Percentiles rank a stretch among this genome's conserved stretches.
Evolutionary conservation across 1,140 invertebrate species (phyloP).

Genomic region (Ceratosolen solmsi): DNA sequence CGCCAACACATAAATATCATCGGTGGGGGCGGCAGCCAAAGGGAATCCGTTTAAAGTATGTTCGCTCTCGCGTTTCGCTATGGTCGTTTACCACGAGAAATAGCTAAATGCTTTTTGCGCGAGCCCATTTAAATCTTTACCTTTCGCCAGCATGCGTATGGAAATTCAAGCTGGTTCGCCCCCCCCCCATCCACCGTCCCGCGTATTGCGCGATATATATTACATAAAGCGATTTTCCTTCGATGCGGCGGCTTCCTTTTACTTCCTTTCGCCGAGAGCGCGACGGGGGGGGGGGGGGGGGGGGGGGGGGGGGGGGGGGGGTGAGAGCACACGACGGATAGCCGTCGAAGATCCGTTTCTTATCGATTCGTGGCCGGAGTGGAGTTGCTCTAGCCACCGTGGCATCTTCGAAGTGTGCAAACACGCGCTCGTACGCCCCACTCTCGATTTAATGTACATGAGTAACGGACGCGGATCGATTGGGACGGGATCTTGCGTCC

Average conservation of each 20-base stretch:
- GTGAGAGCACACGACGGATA: slow-evolving; percentile 45
- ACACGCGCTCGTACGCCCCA: slow-evolving; percentile 61
- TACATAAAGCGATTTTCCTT: slow-evolving; percentile 24
- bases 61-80: slow-evolving; percentile 67
- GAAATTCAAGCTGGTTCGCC: neutral
- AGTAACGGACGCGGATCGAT: neutral
- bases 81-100: slow-evolving; percentile 73
- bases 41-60: slow-evolving; percentile 74
- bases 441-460: slow-evolving; percentile 15
- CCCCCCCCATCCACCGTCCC: neutral
- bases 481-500: slow-evolving; percentile 9
- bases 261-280: neutral
- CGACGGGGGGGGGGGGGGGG: no score
- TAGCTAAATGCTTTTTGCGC: slow-evolving; percentile 75
- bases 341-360: slow-evolving; percentile 63
- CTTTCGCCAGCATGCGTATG: slow-evolving; percentile 53
- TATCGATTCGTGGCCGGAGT: slow-evolving; percentile 62
- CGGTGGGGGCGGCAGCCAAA: slow-evolving; percentile 58
- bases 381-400: slow-evolving; percentile 44
- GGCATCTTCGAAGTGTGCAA: slow-evolving; percentile 69
- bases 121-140: slow-evolving; percentile 74
- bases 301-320: neutral
- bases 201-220: neutral
- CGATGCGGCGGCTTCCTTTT: slow-evolving; percentile 30
- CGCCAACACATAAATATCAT: slow-evolving; percentile 69